phyloP scores from a whole-genome alignment of 2,113 vertebrate species.

The Chionomys nivalis region DNA sequence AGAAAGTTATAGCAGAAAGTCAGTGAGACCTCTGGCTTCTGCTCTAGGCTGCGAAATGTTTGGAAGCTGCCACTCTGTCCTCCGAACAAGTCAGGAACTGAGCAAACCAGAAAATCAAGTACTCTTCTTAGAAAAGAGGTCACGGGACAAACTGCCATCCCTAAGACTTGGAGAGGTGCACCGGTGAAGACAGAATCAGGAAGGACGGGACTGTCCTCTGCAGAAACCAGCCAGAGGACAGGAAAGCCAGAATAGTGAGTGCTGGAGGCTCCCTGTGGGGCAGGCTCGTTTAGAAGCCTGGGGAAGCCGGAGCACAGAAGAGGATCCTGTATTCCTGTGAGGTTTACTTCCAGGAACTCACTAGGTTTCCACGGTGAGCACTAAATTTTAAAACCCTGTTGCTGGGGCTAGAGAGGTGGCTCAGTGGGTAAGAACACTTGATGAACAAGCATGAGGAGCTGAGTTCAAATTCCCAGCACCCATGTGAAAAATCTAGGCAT shows the following conservation, averaged over 20 bases:
- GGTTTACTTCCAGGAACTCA: neutral
- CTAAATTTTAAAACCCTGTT: neutral
- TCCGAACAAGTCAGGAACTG: conserved; percentile 9
- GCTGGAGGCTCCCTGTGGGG: neutral
- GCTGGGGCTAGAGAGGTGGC: neutral
- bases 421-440: neutral
- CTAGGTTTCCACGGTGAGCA: neutral
- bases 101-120: conserved; percentile 2
- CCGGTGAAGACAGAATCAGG: neutral
- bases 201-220: neutral
- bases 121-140: neutral
- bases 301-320: neutral
- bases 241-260: neutral
- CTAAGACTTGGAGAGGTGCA: neutral
- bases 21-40: neutral
- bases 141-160: neutral
- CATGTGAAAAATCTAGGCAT: neutral
- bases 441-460: neutral
- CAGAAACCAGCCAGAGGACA: accelerated
- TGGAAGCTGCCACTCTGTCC: neutral
- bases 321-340: neutral
- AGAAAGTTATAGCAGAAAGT: neutral
- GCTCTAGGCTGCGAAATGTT: neutral
- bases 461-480: neutral
- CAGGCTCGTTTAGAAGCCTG: neutral